Evolutionary conservation across 2,797 vertebrate genomes (phyloP), one percentile per base, ranked within the genome.

Genomic region (Psittacula derbiana): DNA sequence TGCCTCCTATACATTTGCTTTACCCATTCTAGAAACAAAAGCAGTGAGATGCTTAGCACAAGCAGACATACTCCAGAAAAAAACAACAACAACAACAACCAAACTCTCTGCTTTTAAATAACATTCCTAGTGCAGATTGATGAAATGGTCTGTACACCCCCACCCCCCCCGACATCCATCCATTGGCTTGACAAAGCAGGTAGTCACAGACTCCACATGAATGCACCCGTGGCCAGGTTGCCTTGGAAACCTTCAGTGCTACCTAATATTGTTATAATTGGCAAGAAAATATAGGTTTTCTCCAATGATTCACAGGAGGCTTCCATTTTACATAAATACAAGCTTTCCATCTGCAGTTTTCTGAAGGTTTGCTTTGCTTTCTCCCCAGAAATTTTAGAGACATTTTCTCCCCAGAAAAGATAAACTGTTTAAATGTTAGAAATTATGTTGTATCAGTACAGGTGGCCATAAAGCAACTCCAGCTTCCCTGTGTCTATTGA

Each of bases 201-300:
- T 93, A 96, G 94, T 90, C 92, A 74, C 66, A 86, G 52, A 67
- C 73, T 91, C 76, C 91, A 86, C 85, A 88, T 94, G 95, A 95
- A 96, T 67, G 95, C 95, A 95, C 52, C 55, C 24, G 6, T 90
- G 90, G 88, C 82, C 95, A 94, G 90, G 95, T 97, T 97, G 95
- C 94, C 95, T 96, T 96, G 95, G 96, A 91, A 96, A 96, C 95
- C 88, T 92, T 85, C 90, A 38, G 86, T 95, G 86, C 92, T 96
- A 95, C 91, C 90, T 97, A 95, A 95, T 96, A 94, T 94, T 96
- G 91, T 85, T 96, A 95, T 97, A 96, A 96, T 96, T 96, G 95
- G 95, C 92, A 95, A 88, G 90, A 97, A 97, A 97, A 94, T 86
- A 96, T 84, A 96, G 92, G 90, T 85, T 96, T 95, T 93, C 90